Evolutionary conservation across 2,888 invertebrate species (phyloP), one percentile per base, ranked within the genome.

Genomic region (Ochropleura plecta): DNA sequence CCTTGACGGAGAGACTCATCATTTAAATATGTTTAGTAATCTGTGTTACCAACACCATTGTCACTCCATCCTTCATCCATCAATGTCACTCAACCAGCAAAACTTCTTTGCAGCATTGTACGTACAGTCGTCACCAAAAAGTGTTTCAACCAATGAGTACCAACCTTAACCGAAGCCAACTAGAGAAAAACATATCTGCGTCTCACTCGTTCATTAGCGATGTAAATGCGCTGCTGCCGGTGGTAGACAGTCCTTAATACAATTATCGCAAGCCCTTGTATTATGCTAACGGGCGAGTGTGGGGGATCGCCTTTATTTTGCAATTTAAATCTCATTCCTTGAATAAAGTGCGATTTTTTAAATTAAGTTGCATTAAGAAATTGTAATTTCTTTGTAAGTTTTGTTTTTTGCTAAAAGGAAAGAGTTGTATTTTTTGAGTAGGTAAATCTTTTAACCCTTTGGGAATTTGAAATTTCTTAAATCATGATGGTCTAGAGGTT

Each of bases 261-360:
- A 93, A 93, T 94, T 93, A 93, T 91, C 91, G 90, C 90, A 82
- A 89, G 90, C 89, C 87, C 89, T 88, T 87, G 90, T 92, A 90
- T 90, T 92, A 91, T 92, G 92, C 91, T 90, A 92, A 93, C 90
- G 85, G 76, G 81, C 60, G 78, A 85, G 75, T 85, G 88, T 85
- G 87, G 78, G 63, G 60, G 70, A 88, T 86, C 88, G 83, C 83
- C 85, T 86, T 90, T 85, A 73, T 82, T 87, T 85, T 81, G 81
- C 77, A 87, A 87, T 87, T 83, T 79, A 83, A 78, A 84, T 85
- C 65, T 73, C 59, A 63, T 74, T 75, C 76, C 78, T 73, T 63
- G 84, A 75, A 69, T 64, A 75, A 60, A 84, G 78, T 78, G 76
- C 78, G 76, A 77, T 79, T 69, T 78, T 77, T 77, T 82, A 71